phyloP scores from a whole-genome alignment of 2,888 invertebrate genomes.

The Trissolcus japonicus region DNA sequence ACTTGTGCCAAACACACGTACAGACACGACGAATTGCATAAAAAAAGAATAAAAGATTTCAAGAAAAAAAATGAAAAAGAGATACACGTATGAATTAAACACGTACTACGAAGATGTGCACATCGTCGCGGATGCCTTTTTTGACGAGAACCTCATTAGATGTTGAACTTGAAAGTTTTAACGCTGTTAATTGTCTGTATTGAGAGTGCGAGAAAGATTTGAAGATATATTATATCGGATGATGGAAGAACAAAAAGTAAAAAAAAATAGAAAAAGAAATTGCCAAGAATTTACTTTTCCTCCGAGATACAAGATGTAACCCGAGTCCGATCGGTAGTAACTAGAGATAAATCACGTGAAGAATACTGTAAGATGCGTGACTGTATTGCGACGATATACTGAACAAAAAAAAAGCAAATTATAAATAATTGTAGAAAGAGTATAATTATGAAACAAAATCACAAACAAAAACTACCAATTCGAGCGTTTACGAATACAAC shows the following conservation, averaged over 20 bases:
- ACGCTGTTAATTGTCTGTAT: constrained; percentile 71
- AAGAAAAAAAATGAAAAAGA: constrained; percentile 11
- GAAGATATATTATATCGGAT: background rate
- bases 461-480: constrained; percentile 18
- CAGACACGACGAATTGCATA: constrained; percentile 38
- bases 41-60: constrained; percentile 8
- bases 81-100: constrained; percentile 22
- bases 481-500: constrained; percentile 48
- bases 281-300: constrained; percentile 24
- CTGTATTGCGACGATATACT: constrained; percentile 26
- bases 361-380: constrained; percentile 38
- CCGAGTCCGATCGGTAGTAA: constrained; percentile 16
- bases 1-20: constrained; percentile 52
- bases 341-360: constrained; percentile 27
- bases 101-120: constrained; percentile 61
- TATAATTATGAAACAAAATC: constrained; percentile 9
- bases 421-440: constrained; percentile 20
- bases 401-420: constrained; percentile 10
- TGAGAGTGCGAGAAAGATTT: constrained; percentile 44
- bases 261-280: constrained; percentile 11
- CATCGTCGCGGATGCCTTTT: constrained; percentile 73
- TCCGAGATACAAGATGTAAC: constrained; percentile 3
- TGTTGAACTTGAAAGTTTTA: constrained; percentile 75
- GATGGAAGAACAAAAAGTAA: constrained; percentile 2
- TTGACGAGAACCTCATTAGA: constrained; percentile 71